Conservation (phyloP, 2,113 vertebrate species). For the Melospiza georgiana region DNA sequence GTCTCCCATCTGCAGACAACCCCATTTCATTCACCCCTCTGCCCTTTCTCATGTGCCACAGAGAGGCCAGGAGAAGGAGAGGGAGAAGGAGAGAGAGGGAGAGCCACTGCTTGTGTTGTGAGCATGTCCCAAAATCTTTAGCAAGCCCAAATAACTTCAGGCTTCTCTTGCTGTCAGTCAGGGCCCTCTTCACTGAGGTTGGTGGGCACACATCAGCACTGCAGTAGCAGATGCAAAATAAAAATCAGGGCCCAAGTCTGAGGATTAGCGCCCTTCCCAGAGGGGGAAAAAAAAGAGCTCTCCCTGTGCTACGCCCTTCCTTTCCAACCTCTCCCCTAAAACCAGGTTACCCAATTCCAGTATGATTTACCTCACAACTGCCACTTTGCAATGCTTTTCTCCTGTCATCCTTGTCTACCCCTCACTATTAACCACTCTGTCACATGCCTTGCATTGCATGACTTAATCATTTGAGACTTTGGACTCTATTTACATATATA, state of each 20-base stretch:
- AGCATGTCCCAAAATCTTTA: neutral
- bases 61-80: neutral
- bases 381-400: slow-evolving; percentile 20
- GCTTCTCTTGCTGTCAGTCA: neutral
- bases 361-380: slow-evolving; percentile 21
- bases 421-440: neutral
- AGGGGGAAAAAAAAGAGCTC: neutral
- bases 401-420: slow-evolving; percentile 14
- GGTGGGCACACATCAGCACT: neutral
- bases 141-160: neutral
- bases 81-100: neutral
- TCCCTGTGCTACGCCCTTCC: slow-evolving; percentile 28
- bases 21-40: neutral
- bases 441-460: slow-evolving; percentile 11
- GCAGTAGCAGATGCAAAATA: neutral
- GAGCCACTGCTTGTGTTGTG: neutral
- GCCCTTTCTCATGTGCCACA: neutral
- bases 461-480: slow-evolving; percentile 13
- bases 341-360: slow-evolving; percentile 40
- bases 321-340: slow-evolving; percentile 58
- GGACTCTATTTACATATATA: slow-evolving; percentile 37
- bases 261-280: neutral
- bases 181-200: neutral
- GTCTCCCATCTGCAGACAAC: neutral
- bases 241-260: neutral